A percentile compares a stretch with the other conserved stretches of the same genome.
These are phyloP conservation scores for Aurelia sp. DNA, from an alignment of 30 jellyfish, hydroid and myxozoan genomes.

Conservation along the genomic window DNA sequence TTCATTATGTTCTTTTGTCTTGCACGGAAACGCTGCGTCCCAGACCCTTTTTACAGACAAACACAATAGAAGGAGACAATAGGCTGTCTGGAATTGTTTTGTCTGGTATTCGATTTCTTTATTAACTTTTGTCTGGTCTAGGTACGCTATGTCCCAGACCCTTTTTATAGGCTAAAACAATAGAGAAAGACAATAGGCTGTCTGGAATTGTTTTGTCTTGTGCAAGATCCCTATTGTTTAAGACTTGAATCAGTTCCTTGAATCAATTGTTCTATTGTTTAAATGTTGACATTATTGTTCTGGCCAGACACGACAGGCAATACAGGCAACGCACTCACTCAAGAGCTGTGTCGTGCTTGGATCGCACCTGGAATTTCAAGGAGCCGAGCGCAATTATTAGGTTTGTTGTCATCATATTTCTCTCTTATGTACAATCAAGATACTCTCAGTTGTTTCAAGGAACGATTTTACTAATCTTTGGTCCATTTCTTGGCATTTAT, in stretches of 20 bases:
- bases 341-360: too few species aligned
- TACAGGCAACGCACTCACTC: too few species aligned
- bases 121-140: slow-evolving; percentile 2
- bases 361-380: too few species aligned
- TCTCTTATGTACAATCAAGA: too few species aligned
- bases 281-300: neutral
- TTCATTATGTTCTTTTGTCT: neutral
- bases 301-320: slow-evolving; percentile 12
- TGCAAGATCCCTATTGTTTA: neutral
- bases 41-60: slow-evolving; percentile 59
- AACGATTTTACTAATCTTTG: too few species aligned
- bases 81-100: slow-evolving; percentile 62
- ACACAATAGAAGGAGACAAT: slow-evolving; percentile 45
- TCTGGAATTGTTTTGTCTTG: slow-evolving; percentile 67
- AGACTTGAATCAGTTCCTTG: too few species aligned
- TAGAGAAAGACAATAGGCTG: slow-evolving; percentile 51
- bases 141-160: slow-evolving; percentile 50
- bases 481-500: too few species aligned
- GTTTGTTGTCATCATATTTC: too few species aligned
- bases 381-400: too few species aligned
- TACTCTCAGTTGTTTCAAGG: too few species aligned
- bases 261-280: too few species aligned
- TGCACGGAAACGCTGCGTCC: slow-evolving; percentile 28
- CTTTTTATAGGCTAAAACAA: slow-evolving; percentile 39
- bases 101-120: slow-evolving; percentile 51